Conservation (phyloP, 2,888 invertebrate genomes). For the Ditylenchus weischeri region DNA sequence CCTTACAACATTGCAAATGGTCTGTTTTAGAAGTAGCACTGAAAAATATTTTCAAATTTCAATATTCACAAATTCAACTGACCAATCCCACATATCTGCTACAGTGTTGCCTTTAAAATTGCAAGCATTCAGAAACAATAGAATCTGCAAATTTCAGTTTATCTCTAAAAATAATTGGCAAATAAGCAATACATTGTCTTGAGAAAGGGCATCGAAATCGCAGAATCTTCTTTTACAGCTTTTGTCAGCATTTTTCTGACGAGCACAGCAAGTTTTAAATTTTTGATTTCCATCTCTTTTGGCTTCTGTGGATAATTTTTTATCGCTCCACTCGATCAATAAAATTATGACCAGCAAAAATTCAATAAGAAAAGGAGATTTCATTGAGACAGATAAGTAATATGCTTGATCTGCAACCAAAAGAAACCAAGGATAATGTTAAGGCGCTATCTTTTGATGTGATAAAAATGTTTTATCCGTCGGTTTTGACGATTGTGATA, state of each 20-base stretch:
- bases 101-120: constrained; percentile 49
- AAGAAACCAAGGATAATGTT: too few relatives aligned
- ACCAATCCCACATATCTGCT: constrained; percentile 51
- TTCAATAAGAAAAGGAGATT: too few relatives aligned
- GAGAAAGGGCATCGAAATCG: constrained; percentile 50
- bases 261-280: constrained; percentile 52
- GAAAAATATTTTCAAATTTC: too few relatives aligned
- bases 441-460: too few relatives aligned
- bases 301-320: too few relatives aligned
- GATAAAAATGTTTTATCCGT: too few relatives aligned
- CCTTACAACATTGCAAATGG: constrained; percentile 52
- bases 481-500: too few relatives aligned
- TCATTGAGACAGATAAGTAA: too few relatives aligned
- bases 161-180: not conserved
- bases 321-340: too few relatives aligned
- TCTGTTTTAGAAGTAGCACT: constrained; percentile 47
- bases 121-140: constrained; percentile 48
- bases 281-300: constrained; percentile 45
- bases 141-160: constrained; percentile 17
- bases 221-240: constrained; percentile 51
- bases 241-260: constrained; percentile 52
- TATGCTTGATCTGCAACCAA: too few relatives aligned
- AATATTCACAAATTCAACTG: too few relatives aligned
- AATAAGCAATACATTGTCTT: constrained; percentile 44
- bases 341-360: too few relatives aligned